Percentiles rank a stretch among this genome's conserved stretches.
These are phyloP conservation scores for Encarsia formosa DNA, from an alignment of 2,888 invertebrate genomes.

Conservation along the genomic window DNA sequence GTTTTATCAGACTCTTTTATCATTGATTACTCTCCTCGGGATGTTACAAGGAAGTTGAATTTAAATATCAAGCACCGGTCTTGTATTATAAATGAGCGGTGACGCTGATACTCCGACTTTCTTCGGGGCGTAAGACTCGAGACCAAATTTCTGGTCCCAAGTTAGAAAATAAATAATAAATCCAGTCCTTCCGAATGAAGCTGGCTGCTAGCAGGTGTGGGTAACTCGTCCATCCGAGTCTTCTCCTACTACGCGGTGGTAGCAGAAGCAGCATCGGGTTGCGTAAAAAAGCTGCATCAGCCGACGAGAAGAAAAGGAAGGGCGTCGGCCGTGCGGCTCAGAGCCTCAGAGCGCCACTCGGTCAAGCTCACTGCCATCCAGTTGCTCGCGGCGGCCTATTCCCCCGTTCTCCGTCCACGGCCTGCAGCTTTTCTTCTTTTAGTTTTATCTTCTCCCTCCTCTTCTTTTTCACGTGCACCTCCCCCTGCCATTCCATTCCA, in stretches of 20 bases:
- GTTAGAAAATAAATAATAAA: no score
- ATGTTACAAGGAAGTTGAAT: no score
- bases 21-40: no score
- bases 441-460: background rate
- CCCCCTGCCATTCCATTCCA: background rate
- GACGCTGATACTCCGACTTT: no score
- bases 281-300: slow-evolving; percentile 33
- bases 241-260: slow-evolving; percentile 12
- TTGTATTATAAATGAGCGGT: no score
- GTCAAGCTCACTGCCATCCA: slow-evolving; percentile 40
- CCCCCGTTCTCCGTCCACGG: slow-evolving; percentile 21
- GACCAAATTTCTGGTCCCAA: no score
- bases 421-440: background rate
- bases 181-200: no score
- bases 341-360: slow-evolving; percentile 48
- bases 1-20: no score
- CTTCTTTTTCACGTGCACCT: background rate
- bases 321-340: slow-evolving; percentile 50
- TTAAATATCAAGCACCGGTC: no score
- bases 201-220: slow-evolving; percentile 15
- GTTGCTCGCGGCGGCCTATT: no score
- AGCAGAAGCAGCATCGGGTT: slow-evolving; percentile 32
- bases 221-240: slow-evolving; percentile 12
- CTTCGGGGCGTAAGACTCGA: no score
- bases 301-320: slow-evolving; percentile 35